Base-by-base conservation (phyloP, 2,888 invertebrate species). In the Noctua comes region DNA sequence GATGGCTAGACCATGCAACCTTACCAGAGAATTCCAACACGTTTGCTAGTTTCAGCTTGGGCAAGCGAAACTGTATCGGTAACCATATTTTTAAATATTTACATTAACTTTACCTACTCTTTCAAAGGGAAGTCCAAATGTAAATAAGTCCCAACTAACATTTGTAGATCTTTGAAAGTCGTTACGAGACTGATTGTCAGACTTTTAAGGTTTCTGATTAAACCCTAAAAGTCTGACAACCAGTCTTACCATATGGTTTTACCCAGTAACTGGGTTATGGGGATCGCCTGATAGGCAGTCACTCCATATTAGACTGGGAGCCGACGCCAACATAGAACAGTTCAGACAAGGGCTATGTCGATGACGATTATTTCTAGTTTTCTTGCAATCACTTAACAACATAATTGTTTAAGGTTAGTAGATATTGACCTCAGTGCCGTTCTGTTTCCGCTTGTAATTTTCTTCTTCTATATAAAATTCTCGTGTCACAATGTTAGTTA, bases 61-160 rank as follows among this genome's bases (percentile, higher is more conserved):
- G 94, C 27, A 89, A 89, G 65, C 83, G 94, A 43, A 90, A 90
- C 84, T 94, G 94, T 76, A 93, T 94, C 69, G 94, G 94, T 93
- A 82, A 62, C 31, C 8, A 62, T 31, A 4, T 54, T 31, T 62
- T 18, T 62, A 7, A 31, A 1, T 18, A 21, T 62, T 62, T 16
- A 18, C 16, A 16, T 16, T 31, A 2, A 31, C 16, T 27, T 18
- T 62, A 54, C 24, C 24, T 54, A 54, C 10, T 54, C 24, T 51
- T 51, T 24, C 10, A 54, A 54, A 54, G 10, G 24, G 10, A 51
- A 51, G 51, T 51, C 24, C 51, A 51, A 51, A 6, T 51, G 21
- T 51, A 24, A 51, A 21, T 51, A 2, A 18, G 1, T 21, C 2
- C 8, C 21, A 51, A 51, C 51, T 51, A 21, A 51, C 21, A 8